Conservation (phyloP, 2,888 invertebrate genomes). For the Alsophila aescularia region DNA sequence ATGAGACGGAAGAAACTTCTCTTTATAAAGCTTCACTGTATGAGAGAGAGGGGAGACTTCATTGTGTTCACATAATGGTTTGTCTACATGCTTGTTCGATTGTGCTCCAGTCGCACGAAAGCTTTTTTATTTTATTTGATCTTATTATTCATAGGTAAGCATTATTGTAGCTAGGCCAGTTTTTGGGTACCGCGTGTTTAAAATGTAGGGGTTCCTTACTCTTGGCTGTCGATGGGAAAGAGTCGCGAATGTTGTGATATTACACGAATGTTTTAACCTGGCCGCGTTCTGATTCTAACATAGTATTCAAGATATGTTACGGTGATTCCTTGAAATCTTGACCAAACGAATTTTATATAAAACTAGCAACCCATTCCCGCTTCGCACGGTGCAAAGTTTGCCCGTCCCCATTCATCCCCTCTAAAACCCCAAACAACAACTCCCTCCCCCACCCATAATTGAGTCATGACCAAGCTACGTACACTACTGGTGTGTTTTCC, state of each 20-base stretch:
- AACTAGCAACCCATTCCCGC: no score
- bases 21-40: slow-evolving; percentile 48
- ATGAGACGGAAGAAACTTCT: slow-evolving; percentile 54
- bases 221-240: not conserved
- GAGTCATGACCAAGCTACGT: no score
- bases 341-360: no score
- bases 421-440: no score
- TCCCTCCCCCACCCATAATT: no score
- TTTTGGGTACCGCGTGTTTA: slow-evolving; percentile 47
- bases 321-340: no score
- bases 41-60: slow-evolving; percentile 57
- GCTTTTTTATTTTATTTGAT: slow-evolving; percentile 66
- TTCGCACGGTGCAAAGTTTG: no score
- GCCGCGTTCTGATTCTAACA: no score
- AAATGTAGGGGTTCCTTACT: slow-evolving; percentile 45
- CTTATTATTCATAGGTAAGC: slow-evolving; percentile 81
- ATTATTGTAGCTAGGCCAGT: slow-evolving; percentile 66
- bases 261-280: no score
- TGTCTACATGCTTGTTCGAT: slow-evolving; percentile 77
- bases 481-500: no score
- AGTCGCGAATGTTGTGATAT: not conserved
- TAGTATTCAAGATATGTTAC: no score
- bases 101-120: slow-evolving; percentile 66
- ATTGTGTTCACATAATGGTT: slow-evolving; percentile 79
- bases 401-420: no score